Base-by-base conservation (phyloP, 2,113 vertebrate genomes). In the Gallinago jamesoni region DNA sequence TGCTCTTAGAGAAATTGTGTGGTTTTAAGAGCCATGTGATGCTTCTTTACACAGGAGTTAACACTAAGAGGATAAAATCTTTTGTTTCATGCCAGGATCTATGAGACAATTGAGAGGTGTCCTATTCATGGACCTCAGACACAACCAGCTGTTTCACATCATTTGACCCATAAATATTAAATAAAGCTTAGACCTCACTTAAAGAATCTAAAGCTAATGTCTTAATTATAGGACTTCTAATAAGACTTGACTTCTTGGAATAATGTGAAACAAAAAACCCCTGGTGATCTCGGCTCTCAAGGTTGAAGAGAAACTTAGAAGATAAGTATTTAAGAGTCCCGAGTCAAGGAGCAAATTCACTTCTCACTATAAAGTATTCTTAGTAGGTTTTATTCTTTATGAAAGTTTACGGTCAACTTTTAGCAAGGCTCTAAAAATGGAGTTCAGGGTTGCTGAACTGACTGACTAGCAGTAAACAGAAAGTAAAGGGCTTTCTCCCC, bases 201-300 rank as follows among this genome's bases (percentile, higher is more conserved):
- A 24, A 3, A 28, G 52, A 67, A 47, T 53, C 39, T 66, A 35
- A 56, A 88, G 50, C 35, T 57, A 13, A 12, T 21, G 25, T n/a
- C n/a, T n/a, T n/a, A n/a, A n/a, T 28, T 50, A 2, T 0, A 50
- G 37, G 25, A 24, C 22, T 80, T 62, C 9, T 18, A 56, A 0
- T 80, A 47, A 37, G 28, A 52, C 31, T n/a, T 87, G 77, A 41
- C 33, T 64, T 68, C 43, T 37, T 89, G 17, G n/a, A 94, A 19
- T 77, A 60, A 73, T 6, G 8, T 25, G 17, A 31, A 72, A 72
- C 7, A 39, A 53, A 59, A 64, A 1, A 37, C 21, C 47, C 47
- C 47, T 12, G 7, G 35, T 57, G 14, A 73, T 62, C 48, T 73
- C 10, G 11, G 45, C 33, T 56, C 50, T 68, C 39, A 20, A 10